Base-by-base conservation (phyloP, 2,888 invertebrate species). In the Drymonia ruficornis region DNA sequence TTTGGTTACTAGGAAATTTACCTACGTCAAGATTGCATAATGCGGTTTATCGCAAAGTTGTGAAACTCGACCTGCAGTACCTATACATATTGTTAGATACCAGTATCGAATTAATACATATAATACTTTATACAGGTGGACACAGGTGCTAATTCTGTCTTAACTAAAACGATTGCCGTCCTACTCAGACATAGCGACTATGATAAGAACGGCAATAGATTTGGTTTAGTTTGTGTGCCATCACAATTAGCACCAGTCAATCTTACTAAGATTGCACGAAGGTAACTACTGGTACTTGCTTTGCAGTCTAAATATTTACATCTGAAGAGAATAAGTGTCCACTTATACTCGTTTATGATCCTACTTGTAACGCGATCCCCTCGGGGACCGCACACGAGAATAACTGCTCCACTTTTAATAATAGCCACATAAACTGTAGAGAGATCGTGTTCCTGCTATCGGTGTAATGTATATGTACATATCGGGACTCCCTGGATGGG, bases 11-110 rank as follows among this genome's bases (percentile, higher is more conserved):
- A 54, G 56, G 55, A 55, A 63, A 54, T 63, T 43, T 43, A 52
- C 46, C 56, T 63, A 67, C 80, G 79, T 79, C 78, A 76, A 55
- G 16, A 56, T 78, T 78, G 76, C 76, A 74, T 76, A 76, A 72
- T 62, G 55, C 59, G 42, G 59, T 67, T 72, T 76, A 73, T 75
- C 74, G 68, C 61, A 57, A 62, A 45, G 56, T 70, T 67, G 61
- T 64, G 68, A 74, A 74, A 75, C 62, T 58, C 56, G 67, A 70
- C 55, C 52, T 52, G 59, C 47, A 52, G 29, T 63, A 2, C 23
- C 23, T 23, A 53, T 6, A 63, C 52, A 59, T 59, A 65, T 72
- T 70, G 72, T 72, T 71, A 52, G n/a, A n/a, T n/a, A n/a, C n/a
- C n/a, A n/a, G 36, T 36, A 36, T 11, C 36, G 13, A 42, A 0